These are phyloP conservation scores for Aegotheles bennettii DNA, from an alignment of 2,113 vertebrate species.

Conservation along the genomic window DNA sequence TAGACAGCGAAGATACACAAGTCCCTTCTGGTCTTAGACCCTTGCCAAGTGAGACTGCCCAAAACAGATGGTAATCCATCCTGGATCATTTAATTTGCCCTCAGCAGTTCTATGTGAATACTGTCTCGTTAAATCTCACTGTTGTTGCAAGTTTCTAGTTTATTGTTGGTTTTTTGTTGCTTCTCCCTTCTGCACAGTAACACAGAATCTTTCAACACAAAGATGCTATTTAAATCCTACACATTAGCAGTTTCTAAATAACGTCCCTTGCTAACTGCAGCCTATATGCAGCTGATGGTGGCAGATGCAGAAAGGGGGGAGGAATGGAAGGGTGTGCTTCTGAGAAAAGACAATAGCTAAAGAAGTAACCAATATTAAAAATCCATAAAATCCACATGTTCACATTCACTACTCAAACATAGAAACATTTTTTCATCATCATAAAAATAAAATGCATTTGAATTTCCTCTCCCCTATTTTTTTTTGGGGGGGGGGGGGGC, in stretches of 20 bases:
- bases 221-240: background rate
- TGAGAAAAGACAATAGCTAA: background rate
- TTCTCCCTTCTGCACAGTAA: background rate
- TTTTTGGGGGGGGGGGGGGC: background rate
- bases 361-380: background rate
- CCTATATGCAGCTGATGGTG: background rate
- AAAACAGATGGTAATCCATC: conserved; percentile 48
- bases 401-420: background rate
- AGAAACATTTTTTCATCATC: background rate
- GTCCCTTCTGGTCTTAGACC: conserved; percentile 12
- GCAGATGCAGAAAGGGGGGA: background rate
- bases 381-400: background rate
- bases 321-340: background rate
- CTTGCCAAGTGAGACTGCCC: conserved; percentile 30
- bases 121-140: background rate
- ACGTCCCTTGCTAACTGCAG: background rate
- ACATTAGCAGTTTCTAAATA: background rate
- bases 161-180: background rate
- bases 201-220: background rate
- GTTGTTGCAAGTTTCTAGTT: background rate
- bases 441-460: background rate
- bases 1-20: background rate
- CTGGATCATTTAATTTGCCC: background rate
- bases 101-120: background rate
- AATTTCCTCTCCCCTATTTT: background rate